Evolutionary conservation across 2,888 invertebrate genomes (phyloP).

Genomic region (Caenorhabditis becei): DNA sequence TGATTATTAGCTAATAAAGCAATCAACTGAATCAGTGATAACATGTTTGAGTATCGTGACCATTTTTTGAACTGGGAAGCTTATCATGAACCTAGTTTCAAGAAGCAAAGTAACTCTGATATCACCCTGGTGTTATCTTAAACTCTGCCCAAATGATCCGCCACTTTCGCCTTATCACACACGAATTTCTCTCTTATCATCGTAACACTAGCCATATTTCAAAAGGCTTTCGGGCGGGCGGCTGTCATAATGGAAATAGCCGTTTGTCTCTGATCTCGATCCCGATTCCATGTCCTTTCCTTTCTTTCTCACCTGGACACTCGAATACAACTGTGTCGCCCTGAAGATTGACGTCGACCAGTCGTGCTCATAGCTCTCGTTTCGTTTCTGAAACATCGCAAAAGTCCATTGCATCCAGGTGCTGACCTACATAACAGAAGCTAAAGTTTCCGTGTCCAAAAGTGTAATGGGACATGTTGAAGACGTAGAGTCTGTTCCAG

Average conservation of each 20-base stretch:
- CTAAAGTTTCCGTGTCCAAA: constrained; percentile 41
- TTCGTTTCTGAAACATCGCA: constrained; percentile 16
- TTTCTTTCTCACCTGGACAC: constrained; percentile 53
- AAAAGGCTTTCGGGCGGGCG: not conserved
- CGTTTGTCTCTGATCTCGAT: constrained; percentile 32
- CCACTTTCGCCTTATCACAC: not conserved
- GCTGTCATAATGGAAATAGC: constrained; percentile 8
- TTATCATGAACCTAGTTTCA: too few relatives aligned
- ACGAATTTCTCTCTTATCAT: constrained; percentile 14
- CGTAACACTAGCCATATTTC: not conserved
- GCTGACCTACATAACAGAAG: constrained; percentile 34
- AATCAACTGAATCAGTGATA: too few relatives aligned
- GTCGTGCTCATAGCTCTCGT: constrained; percentile 2
- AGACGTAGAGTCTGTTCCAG: constrained; percentile 20
- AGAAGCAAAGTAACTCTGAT: too few relatives aligned
- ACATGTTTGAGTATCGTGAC: too few relatives aligned
- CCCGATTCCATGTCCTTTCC: not conserved
- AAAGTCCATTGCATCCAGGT: not conserved
- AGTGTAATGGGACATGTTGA: constrained; percentile 25
- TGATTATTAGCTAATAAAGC: too few relatives aligned
- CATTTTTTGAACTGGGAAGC: too few relatives aligned
- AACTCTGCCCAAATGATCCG: not conserved
- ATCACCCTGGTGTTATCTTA: constrained; percentile 4
- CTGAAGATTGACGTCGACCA: constrained; percentile 59
- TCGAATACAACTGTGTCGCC: constrained; percentile 51